These are phyloP conservation scores for Lepidothrix coronata DNA, from an alignment of 2,113 vertebrate species.

Conservation along the genomic window DNA sequence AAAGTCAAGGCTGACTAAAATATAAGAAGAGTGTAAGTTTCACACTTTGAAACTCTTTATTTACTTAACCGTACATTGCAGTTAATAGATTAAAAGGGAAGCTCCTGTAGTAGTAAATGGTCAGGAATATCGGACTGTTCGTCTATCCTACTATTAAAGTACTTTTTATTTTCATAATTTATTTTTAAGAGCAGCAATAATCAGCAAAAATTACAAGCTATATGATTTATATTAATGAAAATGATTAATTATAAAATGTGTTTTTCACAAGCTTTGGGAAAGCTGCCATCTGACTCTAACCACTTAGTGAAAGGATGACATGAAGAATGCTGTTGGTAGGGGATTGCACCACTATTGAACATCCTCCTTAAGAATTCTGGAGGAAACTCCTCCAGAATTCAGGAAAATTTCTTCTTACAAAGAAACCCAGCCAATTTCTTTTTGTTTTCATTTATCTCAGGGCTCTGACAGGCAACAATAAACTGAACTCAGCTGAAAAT, in stretches of 20 bases:
- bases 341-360: background rate
- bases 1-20: background rate
- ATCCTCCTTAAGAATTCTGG: background rate
- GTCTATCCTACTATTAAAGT: background rate
- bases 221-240: background rate
- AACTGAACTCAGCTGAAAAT: background rate
- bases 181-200: background rate
- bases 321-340: background rate
- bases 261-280: background rate
- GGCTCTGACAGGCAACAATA: slow-evolving; percentile 1
- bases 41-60: background rate
- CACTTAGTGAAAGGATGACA: background rate
- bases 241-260: background rate
- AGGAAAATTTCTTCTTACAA: background rate
- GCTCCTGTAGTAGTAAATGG: background rate
- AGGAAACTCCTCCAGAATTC: background rate
- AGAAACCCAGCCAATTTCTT: background rate
- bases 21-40: background rate
- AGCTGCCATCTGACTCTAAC: background rate
- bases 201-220: background rate
- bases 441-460: slow-evolving; percentile 4
- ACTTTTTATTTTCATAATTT: background rate
- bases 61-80: background rate
- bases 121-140: background rate
- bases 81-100: background rate